Evolutionary conservation across 1,140 invertebrate species (phyloP).

Genomic region (Oryzaephilus surinamensis): DNA sequence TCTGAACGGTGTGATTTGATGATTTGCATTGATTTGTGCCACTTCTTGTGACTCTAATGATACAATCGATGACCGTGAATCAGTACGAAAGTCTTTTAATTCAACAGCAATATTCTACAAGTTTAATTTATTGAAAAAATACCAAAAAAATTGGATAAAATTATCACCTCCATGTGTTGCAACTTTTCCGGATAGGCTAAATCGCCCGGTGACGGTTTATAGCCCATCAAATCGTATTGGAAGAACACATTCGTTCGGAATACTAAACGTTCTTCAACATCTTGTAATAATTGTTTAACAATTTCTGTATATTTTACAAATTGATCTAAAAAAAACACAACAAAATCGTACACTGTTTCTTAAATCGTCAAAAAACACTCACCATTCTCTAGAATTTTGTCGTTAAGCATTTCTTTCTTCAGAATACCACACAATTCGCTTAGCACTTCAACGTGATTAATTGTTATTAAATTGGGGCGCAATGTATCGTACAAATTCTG

Average conservation of each 20-base stretch:
- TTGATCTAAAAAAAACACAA: constrained; percentile 49
- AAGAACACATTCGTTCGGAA: constrained; percentile 93
- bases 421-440: constrained; percentile 37
- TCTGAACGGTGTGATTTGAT: constrained; percentile 25
- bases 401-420: constrained; percentile 58
- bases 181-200: constrained; percentile 95
- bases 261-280: constrained; percentile 93
- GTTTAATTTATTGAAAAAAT: constrained; percentile 9
- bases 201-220: constrained; percentile 86
- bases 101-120: constrained; percentile 62
- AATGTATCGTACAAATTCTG: constrained; percentile 85
- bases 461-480: constrained; percentile 91
- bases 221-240: constrained; percentile 79
- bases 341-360: constrained; percentile 80
- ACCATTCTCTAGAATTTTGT: constrained; percentile 82
- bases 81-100: constrained; percentile 48
- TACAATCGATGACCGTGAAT: constrained; percentile 54
- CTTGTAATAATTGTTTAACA: constrained; percentile 81
- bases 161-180: constrained; percentile 78
- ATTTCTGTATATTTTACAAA: constrained; percentile 75
- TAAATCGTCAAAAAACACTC: constrained; percentile 67
- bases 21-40: constrained; percentile 42
- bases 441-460: constrained; percentile 94
- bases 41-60: constrained; percentile 61
- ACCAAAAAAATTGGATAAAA: constrained; percentile 1